Percentiles rank a stretch among this genome's conserved stretches.
phyloP scores from a whole-genome alignment of 2,113 vertebrate species.

The Saccopteryx leptura region DNA sequence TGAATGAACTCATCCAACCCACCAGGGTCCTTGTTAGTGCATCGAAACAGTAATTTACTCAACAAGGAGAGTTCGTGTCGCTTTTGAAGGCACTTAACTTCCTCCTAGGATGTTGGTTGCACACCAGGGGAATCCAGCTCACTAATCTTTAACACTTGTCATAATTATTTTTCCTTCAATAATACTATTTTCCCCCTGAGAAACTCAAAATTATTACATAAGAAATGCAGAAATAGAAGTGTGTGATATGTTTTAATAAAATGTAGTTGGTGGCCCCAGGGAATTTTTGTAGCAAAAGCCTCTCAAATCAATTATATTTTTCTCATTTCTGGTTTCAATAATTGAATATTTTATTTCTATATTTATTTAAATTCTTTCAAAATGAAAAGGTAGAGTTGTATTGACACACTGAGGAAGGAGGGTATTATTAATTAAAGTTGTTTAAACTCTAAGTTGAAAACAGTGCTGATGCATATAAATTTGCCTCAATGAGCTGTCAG shows the following conservation, averaged over 20 bases:
- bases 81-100: conserved; percentile 77
- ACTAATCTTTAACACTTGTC: conserved; percentile 83
- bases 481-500: conserved; percentile 80
- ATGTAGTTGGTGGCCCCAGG: conserved; percentile 63
- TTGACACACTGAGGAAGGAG: conserved; percentile 84
- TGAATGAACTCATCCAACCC: conserved; percentile 75
- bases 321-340: conserved; percentile 84
- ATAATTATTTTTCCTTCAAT: conserved; percentile 83
- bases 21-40: conserved; percentile 78
- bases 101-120: conserved; percentile 70
- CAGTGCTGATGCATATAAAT: conserved; percentile 85
- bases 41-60: conserved; percentile 71
- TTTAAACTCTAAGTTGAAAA: conserved; percentile 87
- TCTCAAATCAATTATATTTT: conserved; percentile 83
- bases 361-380: conserved; percentile 88
- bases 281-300: conserved; percentile 71
- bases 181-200: conserved; percentile 73
- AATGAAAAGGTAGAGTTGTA: conserved; percentile 84
- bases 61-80: conserved; percentile 50
- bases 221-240: conserved; percentile 74
- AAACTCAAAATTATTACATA: conserved; percentile 73
- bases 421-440: conserved; percentile 88
- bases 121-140: conserved; percentile 72
- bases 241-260: conserved; percentile 71
- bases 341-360: conserved; percentile 88